Evolutionary conservation across 2,113 vertebrate genomes (phyloP).

Genomic region (Cyprinodon brontotheroides): DNA sequence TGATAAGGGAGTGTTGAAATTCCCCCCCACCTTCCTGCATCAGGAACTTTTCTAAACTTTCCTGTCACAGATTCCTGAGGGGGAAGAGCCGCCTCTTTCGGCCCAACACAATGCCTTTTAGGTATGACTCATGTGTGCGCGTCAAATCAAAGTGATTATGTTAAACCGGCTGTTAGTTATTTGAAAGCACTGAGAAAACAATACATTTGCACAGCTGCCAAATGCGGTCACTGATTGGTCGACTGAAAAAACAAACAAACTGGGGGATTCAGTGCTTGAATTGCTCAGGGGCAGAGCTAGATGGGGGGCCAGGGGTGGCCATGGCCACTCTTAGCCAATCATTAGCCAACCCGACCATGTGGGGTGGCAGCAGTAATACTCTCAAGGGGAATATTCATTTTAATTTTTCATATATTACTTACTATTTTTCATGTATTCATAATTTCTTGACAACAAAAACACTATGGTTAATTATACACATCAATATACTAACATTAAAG

Average conservation of each 20-base stretch:
- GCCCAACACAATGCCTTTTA: slow-evolving; percentile 23
- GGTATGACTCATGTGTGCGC: neutral
- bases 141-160: neutral
- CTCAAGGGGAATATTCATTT: no score
- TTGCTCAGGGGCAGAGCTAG: no score
- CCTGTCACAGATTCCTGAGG: slow-evolving; percentile 16
- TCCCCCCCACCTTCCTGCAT: neutral
- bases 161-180: neutral
- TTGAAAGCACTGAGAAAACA: neutral
- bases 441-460: no score
- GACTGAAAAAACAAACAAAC: neutral
- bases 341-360: no score
- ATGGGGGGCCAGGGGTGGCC: no score
- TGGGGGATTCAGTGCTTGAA: neutral
- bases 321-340: no score
- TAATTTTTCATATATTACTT: no score
- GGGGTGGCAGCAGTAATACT: no score
- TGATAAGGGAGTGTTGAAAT: slow-evolving; percentile 19
- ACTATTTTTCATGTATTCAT: no score
- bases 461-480: no score
- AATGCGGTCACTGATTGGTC: neutral
- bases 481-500: no score
- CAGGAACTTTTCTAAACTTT: slow-evolving; percentile 17
- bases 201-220: neutral
- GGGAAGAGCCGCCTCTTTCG: neutral